Evolutionary conservation across 2,797 vertebrate genomes (phyloP).

Genomic region (Pseudotriccus pelzelni): DNA sequence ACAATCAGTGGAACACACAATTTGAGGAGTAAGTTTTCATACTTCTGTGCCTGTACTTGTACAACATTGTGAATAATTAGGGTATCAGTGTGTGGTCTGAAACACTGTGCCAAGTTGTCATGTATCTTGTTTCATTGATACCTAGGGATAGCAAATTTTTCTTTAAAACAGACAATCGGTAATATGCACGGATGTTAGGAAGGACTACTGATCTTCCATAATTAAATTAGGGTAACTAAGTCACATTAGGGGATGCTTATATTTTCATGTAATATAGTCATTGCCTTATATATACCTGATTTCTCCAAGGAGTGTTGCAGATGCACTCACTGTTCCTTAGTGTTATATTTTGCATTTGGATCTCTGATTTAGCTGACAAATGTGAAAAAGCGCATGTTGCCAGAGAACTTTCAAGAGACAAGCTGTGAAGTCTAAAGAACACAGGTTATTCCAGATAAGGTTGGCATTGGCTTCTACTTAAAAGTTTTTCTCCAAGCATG

Average conservation of each 20-base stretch:
- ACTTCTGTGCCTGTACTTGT: background rate
- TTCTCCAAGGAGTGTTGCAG: background rate
- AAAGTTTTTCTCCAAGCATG: conserved; percentile 16
- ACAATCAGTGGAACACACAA: background rate
- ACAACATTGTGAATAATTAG: background rate
- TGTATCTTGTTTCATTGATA: background rate
- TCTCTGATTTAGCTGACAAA: conserved; percentile 50
- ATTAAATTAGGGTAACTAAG: background rate
- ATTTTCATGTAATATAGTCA: background rate
- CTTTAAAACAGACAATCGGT: background rate
- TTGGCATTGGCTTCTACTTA: background rate
- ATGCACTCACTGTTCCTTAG: conserved; percentile 23
- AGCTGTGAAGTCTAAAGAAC: conserved; percentile 50
- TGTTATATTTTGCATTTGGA: conserved; percentile 46
- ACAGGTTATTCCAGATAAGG: conserved; percentile 54
- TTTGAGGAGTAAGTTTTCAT: background rate
- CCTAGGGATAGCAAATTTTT: background rate
- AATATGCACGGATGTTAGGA: background rate
- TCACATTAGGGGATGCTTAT: background rate
- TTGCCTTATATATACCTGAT: background rate
- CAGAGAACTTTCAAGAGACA: conserved; percentile 63
- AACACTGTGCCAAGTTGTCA: background rate
- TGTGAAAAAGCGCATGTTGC: conserved; percentile 53
- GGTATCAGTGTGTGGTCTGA: background rate
- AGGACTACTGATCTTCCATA: background rate